Percentiles rank a stretch among this genome's conserved stretches.
Conservation (phyloP, 2,888 invertebrate species). For the Nasonia oneida region DNA sequence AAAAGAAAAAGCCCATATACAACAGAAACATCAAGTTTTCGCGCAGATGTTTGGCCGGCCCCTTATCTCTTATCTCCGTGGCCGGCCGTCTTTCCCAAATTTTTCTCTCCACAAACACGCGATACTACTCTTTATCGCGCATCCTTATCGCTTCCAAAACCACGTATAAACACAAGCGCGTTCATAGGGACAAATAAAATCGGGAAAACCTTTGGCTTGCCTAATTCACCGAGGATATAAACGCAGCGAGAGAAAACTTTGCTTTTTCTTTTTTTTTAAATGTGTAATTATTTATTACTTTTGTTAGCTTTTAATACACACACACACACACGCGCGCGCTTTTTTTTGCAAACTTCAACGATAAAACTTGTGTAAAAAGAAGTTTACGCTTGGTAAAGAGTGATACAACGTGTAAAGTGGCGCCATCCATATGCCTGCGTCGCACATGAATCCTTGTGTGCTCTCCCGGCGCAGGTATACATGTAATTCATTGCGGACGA, state of each 20-base stretch:
- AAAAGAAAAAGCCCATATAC: neutral
- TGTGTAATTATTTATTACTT: constrained; percentile 49
- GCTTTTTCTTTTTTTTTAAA: neutral
- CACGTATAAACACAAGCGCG: neutral
- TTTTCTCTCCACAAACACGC: constrained; percentile 31
- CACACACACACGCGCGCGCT: neutral
- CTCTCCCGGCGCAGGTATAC: neutral
- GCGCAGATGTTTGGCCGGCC: constrained; percentile 27
- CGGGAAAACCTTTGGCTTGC: constrained; percentile 19
- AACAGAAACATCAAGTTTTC: constrained; percentile 14
- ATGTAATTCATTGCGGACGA: constrained; percentile 12
- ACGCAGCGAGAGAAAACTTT: neutral
- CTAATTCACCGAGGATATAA: neutral
- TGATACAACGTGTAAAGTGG: constrained; percentile 38
- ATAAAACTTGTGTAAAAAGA: constrained; percentile 51
- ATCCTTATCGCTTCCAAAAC: constrained; percentile 34
- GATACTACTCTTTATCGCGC: constrained; percentile 46
- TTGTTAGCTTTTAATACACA: constrained; percentile 43
- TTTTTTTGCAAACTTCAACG: constrained; percentile 57
- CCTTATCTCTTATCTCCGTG: constrained; percentile 28
- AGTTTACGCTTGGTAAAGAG: constrained; percentile 27
- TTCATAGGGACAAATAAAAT: constrained; percentile 12
- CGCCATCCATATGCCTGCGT: constrained; percentile 45
- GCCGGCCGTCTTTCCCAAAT: neutral
- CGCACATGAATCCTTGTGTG: constrained; percentile 15